Evolutionary conservation across 2,797 vertebrate species (phyloP).

Genomic region (Xenentodon cancila): DNA sequence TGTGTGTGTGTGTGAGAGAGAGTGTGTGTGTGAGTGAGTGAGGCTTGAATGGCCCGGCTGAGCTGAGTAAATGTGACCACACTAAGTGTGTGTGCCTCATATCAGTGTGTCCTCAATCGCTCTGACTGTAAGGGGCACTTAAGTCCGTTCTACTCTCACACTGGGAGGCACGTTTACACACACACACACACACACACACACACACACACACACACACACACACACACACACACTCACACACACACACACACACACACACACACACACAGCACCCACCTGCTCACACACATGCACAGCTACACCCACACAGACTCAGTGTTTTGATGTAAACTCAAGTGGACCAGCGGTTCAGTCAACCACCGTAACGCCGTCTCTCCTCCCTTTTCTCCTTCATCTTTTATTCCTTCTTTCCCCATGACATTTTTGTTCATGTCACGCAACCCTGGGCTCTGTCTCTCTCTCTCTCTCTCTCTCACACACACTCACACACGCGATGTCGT

Average conservation of each 20-base stretch:
- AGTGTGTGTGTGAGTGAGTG: conserved; percentile 31
- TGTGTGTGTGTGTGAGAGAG: background rate
- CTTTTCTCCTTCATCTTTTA: conserved; percentile 51
- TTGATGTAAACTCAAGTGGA: conserved; percentile 73
- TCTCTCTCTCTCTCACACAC: conserved; percentile 22
- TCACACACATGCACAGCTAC: conserved; percentile 18
- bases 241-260: conserved; percentile 33
- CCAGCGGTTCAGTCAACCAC: conserved; percentile 59
- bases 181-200: conserved; percentile 33
- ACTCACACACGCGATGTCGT: conserved; percentile 50
- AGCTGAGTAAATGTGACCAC: conserved; percentile 73
- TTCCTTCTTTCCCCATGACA: conserved; percentile 61
- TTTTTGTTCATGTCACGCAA: conserved; percentile 75
- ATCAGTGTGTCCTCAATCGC: conserved; percentile 79
- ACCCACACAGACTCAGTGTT: conserved; percentile 46
- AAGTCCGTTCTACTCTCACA: conserved; percentile 63
- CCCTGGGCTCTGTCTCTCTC: conserved; percentile 33
- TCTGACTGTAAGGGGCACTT: conserved; percentile 78
- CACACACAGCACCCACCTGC: conserved; percentile 21
- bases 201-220: conserved; percentile 33
- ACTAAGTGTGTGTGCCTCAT: conserved; percentile 77
- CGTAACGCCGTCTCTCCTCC: conserved; percentile 33
- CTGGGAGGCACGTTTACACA: conserved; percentile 43
- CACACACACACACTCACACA: conserved; percentile 27
- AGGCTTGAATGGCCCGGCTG: conserved; percentile 50